Percentiles rank a stretch among this genome's conserved stretches.
Conservation (phyloP, 2,888 invertebrate species). For the Sceliomorpha sp. region DNA sequence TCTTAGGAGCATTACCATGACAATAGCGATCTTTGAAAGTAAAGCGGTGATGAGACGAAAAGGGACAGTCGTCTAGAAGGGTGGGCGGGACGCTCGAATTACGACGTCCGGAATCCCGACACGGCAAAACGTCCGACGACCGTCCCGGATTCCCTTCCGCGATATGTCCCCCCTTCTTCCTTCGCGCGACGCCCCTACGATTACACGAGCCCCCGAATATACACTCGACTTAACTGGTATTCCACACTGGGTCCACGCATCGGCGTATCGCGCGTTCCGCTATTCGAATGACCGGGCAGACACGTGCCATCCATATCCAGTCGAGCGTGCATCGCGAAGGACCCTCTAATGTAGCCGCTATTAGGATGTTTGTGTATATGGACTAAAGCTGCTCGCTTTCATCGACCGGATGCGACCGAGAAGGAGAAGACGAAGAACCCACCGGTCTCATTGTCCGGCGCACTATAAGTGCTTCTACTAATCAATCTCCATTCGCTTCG, state of each 20-base stretch:
- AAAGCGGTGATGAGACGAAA: slow-evolving; percentile 23
- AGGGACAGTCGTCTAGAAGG: slow-evolving; percentile 35
- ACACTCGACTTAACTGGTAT: slow-evolving; percentile 57
- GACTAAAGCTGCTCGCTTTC: slow-evolving; percentile 61
- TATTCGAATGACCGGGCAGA: slow-evolving; percentile 29
- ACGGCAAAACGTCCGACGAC: slow-evolving; percentile 46
- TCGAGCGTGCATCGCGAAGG: slow-evolving; percentile 60
- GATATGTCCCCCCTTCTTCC: slow-evolving; percentile 6
- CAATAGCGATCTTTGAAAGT: slow-evolving; percentile 59
- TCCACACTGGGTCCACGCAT: slow-evolving; percentile 41
- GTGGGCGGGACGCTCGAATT: slow-evolving; percentile 66
- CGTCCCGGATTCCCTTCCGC: slow-evolving; percentile 39
- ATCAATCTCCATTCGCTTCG: slow-evolving; percentile 44
- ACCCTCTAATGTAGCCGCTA: slow-evolving; percentile 66
- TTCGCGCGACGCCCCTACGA: slow-evolving; percentile 68
- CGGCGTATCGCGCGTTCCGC: slow-evolving; percentile 17
- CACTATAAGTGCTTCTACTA: slow-evolving; percentile 56
- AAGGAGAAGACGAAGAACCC: slow-evolving; percentile 50
- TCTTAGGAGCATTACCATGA: slow-evolving; percentile 66
- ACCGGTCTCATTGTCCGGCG: slow-evolving; percentile 51
- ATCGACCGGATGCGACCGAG: slow-evolving; percentile 61
- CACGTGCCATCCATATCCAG: slow-evolving; percentile 57
- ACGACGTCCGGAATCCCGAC: slow-evolving; percentile 73
- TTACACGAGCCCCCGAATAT: slow-evolving; percentile 63
- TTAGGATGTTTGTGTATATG: slow-evolving; percentile 66